These are phyloP conservation scores for Enteromius argenteus DNA, from an alignment of 2,797 vertebrate species.

Conservation along the genomic window DNA sequence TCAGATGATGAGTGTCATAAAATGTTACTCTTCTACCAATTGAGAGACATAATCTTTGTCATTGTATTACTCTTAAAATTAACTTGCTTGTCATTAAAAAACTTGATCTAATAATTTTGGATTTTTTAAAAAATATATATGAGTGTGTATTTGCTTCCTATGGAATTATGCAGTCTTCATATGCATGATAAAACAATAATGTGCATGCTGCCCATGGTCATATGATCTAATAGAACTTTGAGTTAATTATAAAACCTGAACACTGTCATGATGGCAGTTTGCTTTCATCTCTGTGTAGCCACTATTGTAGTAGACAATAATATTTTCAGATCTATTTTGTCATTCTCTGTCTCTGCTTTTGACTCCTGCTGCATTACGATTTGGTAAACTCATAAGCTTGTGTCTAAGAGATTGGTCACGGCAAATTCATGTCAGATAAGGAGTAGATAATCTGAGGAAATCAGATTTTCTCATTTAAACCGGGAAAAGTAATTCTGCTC, in stretches of 20 bases:
- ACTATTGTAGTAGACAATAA: not conserved
- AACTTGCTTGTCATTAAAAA: not conserved
- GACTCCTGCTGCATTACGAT: not conserved
- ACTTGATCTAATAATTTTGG: not conserved
- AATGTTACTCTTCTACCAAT: not conserved
- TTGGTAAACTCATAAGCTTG: constrained; percentile 3
- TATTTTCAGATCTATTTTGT: not conserved
- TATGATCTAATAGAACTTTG: constrained; percentile 3
- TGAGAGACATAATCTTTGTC: not conserved
- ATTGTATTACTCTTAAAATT: not conserved
- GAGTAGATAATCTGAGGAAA: constrained; percentile 4
- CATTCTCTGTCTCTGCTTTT: not conserved
- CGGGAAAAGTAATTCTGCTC: not conserved
- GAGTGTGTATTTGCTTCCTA: not conserved
- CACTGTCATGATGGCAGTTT: no score
- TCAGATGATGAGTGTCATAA: constrained; percentile 23
- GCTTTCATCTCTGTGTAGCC: not conserved
- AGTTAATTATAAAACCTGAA: constrained; percentile 17
- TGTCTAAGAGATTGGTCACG: not conserved
- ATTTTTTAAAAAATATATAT: not conserved
- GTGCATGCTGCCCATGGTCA: not conserved
- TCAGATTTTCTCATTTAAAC: not conserved
- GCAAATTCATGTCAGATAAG: constrained; percentile 2
- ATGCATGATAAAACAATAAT: not conserved
- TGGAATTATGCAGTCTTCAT: not conserved